Conservation (phyloP, 2,113 vertebrate genomes). For the Sceloporus tristichus region DNA sequence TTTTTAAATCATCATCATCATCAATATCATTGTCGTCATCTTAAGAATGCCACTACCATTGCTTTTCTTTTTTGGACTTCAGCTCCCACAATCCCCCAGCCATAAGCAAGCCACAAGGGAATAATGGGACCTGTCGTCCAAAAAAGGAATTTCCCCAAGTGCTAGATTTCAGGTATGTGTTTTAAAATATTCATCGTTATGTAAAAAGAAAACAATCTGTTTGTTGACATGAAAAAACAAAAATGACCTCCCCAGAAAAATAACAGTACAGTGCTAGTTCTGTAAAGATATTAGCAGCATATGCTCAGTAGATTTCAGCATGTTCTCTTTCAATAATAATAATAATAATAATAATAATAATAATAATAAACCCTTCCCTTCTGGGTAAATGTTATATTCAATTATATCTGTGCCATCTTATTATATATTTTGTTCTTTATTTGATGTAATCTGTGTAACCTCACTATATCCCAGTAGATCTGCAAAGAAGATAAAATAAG, state of each 20-base stretch:
- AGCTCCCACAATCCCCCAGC: too few relatives aligned
- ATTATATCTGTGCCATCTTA: slow-evolving; percentile 10
- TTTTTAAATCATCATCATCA: too few relatives aligned
- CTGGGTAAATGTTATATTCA: slow-evolving; percentile 33
- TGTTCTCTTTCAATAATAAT: slow-evolving; percentile 28
- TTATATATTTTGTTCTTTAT: not conserved
- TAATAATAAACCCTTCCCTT: not conserved
- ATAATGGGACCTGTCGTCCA: too few relatives aligned
- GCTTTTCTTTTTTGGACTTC: too few relatives aligned
- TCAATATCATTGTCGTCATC: not conserved
- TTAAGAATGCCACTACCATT: not conserved
- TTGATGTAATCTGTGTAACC: slow-evolving; percentile 11
- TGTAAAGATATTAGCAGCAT: not conserved
- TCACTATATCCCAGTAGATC: not conserved
- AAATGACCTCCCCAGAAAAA: too few relatives aligned
- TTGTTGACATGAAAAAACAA: too few relatives aligned
- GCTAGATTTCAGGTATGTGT: too few relatives aligned
- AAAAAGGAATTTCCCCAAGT: too few relatives aligned
- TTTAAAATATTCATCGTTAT: too few relatives aligned
- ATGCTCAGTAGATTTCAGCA: not conserved
- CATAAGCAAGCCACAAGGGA: too few relatives aligned
- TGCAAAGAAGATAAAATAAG: not conserved
- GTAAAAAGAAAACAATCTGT: too few relatives aligned
- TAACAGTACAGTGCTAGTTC: not conserved
- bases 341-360: too few relatives aligned